These are phyloP conservation scores for Carollia perspicillata DNA, from an alignment of 2,113 vertebrate genomes.

Conservation along the genomic window DNA sequence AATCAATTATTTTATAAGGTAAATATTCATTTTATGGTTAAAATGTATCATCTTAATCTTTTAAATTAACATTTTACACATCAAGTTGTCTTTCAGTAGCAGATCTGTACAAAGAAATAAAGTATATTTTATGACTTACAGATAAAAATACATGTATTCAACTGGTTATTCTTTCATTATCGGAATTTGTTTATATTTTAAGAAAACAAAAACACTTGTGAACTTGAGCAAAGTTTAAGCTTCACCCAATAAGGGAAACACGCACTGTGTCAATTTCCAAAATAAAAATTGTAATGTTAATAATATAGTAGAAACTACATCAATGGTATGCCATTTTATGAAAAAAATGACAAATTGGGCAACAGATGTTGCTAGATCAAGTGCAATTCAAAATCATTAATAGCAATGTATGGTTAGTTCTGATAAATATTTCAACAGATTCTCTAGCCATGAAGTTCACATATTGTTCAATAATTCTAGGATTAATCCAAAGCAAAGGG, in stretches of 20 bases:
- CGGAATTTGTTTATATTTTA: background rate
- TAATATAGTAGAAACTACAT: background rate
- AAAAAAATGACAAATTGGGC: conserved; percentile 17
- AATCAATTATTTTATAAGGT: background rate
- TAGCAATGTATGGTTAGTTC: background rate
- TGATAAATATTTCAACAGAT: background rate
- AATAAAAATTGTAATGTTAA: conserved; percentile 22
- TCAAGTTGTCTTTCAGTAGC: background rate
- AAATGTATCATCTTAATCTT: background rate
- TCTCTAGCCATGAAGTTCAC: background rate
- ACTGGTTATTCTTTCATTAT: background rate
- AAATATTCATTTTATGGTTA: background rate
- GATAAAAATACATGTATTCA: background rate
- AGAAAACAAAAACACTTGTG: background rate
- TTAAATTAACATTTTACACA: background rate
- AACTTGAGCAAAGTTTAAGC: background rate
- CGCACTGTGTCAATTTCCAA: background rate
- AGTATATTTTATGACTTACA: conserved; percentile 23
- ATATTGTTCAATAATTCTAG: background rate
- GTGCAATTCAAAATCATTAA: background rate
- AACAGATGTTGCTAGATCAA: background rate
- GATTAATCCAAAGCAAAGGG: background rate
- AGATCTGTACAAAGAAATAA: background rate
- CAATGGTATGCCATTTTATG: background rate
- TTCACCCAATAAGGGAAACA: background rate